Evolutionary conservation across 1,140 invertebrate genomes (phyloP).

Genomic region (Leptinotarsa texana): DNA sequence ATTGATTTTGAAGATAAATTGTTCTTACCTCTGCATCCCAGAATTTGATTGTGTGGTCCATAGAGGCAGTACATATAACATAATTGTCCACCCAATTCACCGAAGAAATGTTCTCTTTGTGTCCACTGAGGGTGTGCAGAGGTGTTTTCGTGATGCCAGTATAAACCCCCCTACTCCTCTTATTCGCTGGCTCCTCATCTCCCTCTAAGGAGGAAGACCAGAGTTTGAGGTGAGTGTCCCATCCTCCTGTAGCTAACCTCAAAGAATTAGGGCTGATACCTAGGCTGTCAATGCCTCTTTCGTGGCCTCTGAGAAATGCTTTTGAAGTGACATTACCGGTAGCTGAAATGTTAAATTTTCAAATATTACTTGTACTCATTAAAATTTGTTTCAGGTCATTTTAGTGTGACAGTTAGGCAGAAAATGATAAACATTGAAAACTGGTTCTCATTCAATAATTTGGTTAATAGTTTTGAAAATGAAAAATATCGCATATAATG

Average conservation of each 20-base stretch:
- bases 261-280: constrained; percentile 65
- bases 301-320: constrained; percentile 84
- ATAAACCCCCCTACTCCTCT: constrained; percentile 55
- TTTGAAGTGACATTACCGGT: constrained; percentile 80
- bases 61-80: constrained; percentile 80
- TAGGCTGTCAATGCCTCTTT: constrained; percentile 85
- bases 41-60: constrained; percentile 94
- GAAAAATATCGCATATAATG: no score
- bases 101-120: constrained; percentile 86
- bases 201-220: constrained; percentile 68
- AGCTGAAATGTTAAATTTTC: constrained; percentile 38
- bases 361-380: no score
- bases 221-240: constrained; percentile 83
- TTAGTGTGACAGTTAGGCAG: no score
- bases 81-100: constrained; percentile 79
- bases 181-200: constrained; percentile 58
- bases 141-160: constrained; percentile 68
- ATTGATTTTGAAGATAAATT: background rate
- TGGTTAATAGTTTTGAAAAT: no score
- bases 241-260: constrained; percentile 86
- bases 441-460: no score
- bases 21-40: constrained; percentile 75
- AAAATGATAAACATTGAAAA: no score
- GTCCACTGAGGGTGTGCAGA: constrained; percentile 85
- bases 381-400: no score